These are phyloP conservation scores for Pipistrellus nathusii DNA, from an alignment of 2,797 vertebrate genomes.

Conservation along the genomic window DNA sequence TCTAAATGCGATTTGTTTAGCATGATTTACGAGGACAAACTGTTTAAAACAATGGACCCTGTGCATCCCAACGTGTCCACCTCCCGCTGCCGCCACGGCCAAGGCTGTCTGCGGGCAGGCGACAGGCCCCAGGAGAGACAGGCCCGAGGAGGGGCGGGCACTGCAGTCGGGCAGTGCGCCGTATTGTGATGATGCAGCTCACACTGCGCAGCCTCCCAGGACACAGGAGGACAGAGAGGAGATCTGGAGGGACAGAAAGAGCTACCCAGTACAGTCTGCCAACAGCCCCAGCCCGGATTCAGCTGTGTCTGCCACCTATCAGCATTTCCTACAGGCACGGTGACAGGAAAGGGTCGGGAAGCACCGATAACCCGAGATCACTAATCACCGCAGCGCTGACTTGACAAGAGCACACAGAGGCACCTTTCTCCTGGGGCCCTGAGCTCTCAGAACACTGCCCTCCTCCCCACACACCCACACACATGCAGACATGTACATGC, in stretches of 20 bases:
- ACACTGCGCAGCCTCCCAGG: not conserved
- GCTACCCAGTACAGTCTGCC: too few relatives aligned
- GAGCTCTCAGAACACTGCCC: not conserved
- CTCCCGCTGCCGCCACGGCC: not conserved
- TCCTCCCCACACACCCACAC: too few relatives aligned
- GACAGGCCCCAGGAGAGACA: not conserved
- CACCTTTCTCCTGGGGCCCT: not conserved
- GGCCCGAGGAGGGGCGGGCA: not conserved
- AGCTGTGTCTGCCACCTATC: not conserved
- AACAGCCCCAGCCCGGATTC: not conserved
- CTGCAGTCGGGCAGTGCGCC: rapidly evolving
- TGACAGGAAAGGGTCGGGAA: rapidly evolving
- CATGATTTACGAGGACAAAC: conserved; percentile 52
- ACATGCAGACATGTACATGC: not conserved
- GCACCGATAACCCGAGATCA: not conserved
- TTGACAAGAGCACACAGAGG: not conserved
- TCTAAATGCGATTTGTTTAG: conserved; percentile 49
- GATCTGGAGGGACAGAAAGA: not conserved
- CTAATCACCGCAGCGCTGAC: too few relatives aligned
- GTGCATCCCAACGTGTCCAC: rapidly evolving
- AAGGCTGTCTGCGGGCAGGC: rapidly evolving
- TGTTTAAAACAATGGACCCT: not conserved
- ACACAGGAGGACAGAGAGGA: not conserved
- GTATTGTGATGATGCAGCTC: rapidly evolving
- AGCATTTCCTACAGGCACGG: rapidly evolving